Base-by-base conservation (phyloP, 2,797 vertebrate species). In the Zenarchopterus dispar region DNA sequence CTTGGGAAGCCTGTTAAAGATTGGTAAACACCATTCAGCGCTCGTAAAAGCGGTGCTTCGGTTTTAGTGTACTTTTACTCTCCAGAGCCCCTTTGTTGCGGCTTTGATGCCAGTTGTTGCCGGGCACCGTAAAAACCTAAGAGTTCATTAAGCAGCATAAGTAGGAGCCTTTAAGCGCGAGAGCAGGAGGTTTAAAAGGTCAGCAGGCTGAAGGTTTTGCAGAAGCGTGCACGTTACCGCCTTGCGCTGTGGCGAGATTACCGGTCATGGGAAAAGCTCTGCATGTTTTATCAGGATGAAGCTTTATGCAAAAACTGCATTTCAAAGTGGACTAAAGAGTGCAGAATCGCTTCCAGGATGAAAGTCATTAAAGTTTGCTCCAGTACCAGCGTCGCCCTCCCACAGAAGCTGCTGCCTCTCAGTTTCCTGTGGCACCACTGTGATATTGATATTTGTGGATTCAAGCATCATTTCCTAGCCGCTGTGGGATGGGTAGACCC, bases 11-110 rank as follows among this genome's bases (percentile, higher is more conserved):
- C 65, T 71, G 73, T 83, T 74, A 81, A 80, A 86, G 71, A 67
- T 84, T 81, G 49, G 74, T 80, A 82, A 88, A 82, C 74, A 73
- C 49, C 55, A 54, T 77, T 76, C 56, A 73, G 52, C 55, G 22
- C 64, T 63, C 70, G 23, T 75, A 71, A 83, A 82, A 73, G 43
- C 47, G 5, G 2, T 42, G 33, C 67, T 18, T 81, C 66, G 57
- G 49, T 23, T 82, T 81, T 62, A 75, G 51, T 51, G 1, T 42
- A 43, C 64, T 73, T 84, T 75, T 56, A 70, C 45, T 50, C 67
- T 67, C 13, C 44, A 50, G 44, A 59, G 48, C 21, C 13, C 9
- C 39, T 73, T 66, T 73, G 62, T 67, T 73, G 59, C 70, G 53
- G 50, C 44, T 67, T 31, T 22, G 5, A 19, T 64, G 26, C 46